Base-by-base conservation (phyloP, 1,140 invertebrate genomes). In the Brachionus rotundiformis region DNA sequence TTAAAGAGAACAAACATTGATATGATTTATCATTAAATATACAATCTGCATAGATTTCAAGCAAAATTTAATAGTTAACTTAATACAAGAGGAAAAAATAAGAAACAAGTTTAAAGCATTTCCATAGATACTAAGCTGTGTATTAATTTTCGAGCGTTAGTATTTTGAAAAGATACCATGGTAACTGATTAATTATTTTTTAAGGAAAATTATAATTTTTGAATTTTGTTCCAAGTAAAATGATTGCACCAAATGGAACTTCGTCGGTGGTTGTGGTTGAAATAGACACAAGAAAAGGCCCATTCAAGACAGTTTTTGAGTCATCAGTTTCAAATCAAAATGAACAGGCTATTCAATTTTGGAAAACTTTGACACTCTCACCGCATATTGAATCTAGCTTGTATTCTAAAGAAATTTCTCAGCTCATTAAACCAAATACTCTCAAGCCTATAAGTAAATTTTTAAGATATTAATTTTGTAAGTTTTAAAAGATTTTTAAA, bases 351-450 rank as follows among this genome's bases (percentile, higher is more conserved):
- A 27, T 79, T 59, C 76, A 79, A 25, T 79, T 79, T 25, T 79
- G 76, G 76, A 79, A 79, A 79, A 59, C 76, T 10, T 59, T 79
- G 47, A 59, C 47, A 31, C 25, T 79, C 11, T 23, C 76, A 4
- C 76, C 76, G 8, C 76, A 79, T n/a, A 79, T 79, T n/a, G 76
- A 79, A 63, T 79, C 76, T 19, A 79, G 76, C 31, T 41, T 79
- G 36, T 79, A 63, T 63, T 79, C 76, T 13, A 79, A 79, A 39
- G 76, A 79, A 63, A 79, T 79, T 39, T 59, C 31, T 19, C 76
- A 79, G 16, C 76, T 33, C 1, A 54, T 79, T 11, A 79, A 59
- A 59, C 5, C 76, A 0, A 79, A 79, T 41, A 33, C 27, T 33
- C 47, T 79, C 11, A 63, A 63, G 31, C 47, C 76, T 3, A 79